Conservation (phyloP, 1,140 invertebrate species). For the Bombyx mandarina region DNA sequence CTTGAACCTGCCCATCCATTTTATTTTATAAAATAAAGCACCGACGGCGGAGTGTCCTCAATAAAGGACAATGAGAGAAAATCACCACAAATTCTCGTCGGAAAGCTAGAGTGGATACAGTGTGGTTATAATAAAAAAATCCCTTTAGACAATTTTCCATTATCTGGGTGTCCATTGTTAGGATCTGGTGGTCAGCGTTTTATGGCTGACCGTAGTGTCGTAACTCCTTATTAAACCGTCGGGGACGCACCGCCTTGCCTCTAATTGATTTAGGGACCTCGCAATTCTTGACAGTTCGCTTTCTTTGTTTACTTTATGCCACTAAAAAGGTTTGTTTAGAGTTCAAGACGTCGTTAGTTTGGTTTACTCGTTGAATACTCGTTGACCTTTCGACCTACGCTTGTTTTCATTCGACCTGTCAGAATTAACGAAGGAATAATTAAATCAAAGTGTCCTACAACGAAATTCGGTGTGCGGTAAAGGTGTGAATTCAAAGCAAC, state of each 20-base stretch:
- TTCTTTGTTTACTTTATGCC: constrained; percentile 30
- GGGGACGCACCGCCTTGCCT: constrained; percentile 40
- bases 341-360: constrained; percentile 2
- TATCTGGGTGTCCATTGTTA: constrained; percentile 50
- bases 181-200: constrained; percentile 46
- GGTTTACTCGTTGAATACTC: too few relatives aligned
- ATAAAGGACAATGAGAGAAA: constrained; percentile 32
- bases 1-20: too few relatives aligned
- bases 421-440: too few relatives aligned
- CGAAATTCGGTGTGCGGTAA: too few relatives aligned
- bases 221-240: constrained; percentile 60
- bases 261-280: constrained; percentile 56
- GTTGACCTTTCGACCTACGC: too few relatives aligned
- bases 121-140: constrained; percentile 54
- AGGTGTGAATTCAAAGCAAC: too few relatives aligned
- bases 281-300: constrained; percentile 18
- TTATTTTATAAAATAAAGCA: too few relatives aligned
- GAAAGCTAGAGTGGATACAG: constrained; percentile 33
- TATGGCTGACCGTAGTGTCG: constrained; percentile 38
- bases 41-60: constrained; percentile 1
- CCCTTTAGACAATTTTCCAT: constrained; percentile 59
- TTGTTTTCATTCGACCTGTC: too few relatives aligned
- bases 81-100: constrained; percentile 43
- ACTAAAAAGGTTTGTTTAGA: constrained; percentile 15
- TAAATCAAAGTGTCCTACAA: too few relatives aligned